These are phyloP conservation scores for Apamea monoglypha DNA, from an alignment of 2,888 invertebrate species.

Conservation along the genomic window DNA sequence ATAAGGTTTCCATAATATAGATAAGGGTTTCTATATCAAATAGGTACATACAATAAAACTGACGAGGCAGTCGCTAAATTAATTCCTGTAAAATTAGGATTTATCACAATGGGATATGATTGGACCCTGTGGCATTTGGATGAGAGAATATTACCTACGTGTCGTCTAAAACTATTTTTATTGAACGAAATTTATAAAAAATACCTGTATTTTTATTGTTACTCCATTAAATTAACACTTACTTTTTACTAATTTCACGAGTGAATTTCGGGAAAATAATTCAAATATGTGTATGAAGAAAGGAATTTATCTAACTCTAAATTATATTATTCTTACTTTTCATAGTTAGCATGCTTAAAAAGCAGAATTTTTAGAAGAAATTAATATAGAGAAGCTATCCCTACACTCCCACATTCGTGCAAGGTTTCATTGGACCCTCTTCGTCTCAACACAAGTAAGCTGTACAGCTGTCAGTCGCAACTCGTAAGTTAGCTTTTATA, in stretches of 20 bases:
- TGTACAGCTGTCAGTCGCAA: conserved; percentile 70
- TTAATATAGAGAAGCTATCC: conserved; percentile 78
- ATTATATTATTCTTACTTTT: conserved; percentile 57
- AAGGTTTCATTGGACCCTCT: conserved; percentile 73
- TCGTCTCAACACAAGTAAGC: conserved; percentile 68
- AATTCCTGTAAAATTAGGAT: conserved; percentile 16
- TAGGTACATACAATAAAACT: conserved; percentile 28
- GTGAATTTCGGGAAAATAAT: conserved; percentile 29
- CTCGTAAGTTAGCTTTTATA: conserved; percentile 78
- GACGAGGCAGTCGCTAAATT: conserved; percentile 43
- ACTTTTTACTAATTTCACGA: conserved; percentile 32
- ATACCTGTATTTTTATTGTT: conserved; percentile 50
- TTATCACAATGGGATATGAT: conserved; percentile 30
- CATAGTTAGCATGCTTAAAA: conserved; percentile 75
- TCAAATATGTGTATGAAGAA: conserved; percentile 37
- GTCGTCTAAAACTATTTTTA: conserved; percentile 39
- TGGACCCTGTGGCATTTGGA: conserved; percentile 33
- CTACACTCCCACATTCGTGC: conserved; percentile 78
- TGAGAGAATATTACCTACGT: conserved; percentile 56
- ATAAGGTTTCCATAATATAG: conserved; percentile 23
- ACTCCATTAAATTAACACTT: conserved; percentile 25
- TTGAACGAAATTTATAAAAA: conserved; percentile 22
- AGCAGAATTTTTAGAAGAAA: conserved; percentile 72
- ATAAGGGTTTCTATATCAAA: conserved; percentile 31
- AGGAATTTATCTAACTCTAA: conserved; percentile 45